Percentiles rank a stretch among this genome's conserved stretches.
These are phyloP conservation scores for Diploptera punctata DNA, from an alignment of 2,888 invertebrate genomes.

Conservation along the genomic window DNA sequence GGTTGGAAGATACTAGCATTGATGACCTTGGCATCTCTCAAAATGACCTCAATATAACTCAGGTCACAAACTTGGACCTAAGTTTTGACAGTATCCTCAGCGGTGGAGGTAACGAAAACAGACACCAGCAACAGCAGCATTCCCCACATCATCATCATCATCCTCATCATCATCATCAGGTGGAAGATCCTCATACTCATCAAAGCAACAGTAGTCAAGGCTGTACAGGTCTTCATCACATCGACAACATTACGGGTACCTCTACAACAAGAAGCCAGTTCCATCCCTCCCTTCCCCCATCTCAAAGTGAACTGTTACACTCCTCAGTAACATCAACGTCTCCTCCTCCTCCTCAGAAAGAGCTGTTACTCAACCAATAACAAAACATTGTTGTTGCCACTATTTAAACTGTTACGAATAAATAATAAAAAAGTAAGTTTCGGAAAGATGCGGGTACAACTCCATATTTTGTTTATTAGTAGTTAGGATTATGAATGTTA, in stretches of 20 bases:
- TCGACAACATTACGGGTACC: slow-evolving; percentile 15
- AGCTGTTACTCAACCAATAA: not conserved
- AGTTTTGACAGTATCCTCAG: not conserved
- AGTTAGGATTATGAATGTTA: slow-evolving; percentile 36
- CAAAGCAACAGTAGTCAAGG: not conserved
- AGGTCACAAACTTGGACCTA: slow-evolving; percentile 12
- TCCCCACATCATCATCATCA: slow-evolving; percentile 10
- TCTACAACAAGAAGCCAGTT: slow-evolving; percentile 14
- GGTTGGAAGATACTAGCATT: not conserved
- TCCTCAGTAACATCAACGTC: not conserved
- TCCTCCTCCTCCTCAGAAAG: not conserved
- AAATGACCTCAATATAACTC: slow-evolving; percentile 1
- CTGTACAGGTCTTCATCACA: not conserved
- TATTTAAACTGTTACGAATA: not conserved
- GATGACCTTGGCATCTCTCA: not conserved
- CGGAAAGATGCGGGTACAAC: slow-evolving; percentile 43
- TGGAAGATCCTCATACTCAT: not conserved
- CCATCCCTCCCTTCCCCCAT: not conserved
- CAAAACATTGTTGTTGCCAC: not conserved
- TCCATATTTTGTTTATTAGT: slow-evolving; percentile 34
- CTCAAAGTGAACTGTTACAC: not conserved
- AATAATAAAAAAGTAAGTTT: slow-evolving; percentile 35
- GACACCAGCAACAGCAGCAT: slow-evolving; percentile 4
- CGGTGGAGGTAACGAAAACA: not conserved
- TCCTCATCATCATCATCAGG: not conserved